Evolutionary conservation across 2,113 vertebrate genomes (phyloP), one percentile per base, ranked within the genome.

Genomic region (Scartelaos histophorus): DNA sequence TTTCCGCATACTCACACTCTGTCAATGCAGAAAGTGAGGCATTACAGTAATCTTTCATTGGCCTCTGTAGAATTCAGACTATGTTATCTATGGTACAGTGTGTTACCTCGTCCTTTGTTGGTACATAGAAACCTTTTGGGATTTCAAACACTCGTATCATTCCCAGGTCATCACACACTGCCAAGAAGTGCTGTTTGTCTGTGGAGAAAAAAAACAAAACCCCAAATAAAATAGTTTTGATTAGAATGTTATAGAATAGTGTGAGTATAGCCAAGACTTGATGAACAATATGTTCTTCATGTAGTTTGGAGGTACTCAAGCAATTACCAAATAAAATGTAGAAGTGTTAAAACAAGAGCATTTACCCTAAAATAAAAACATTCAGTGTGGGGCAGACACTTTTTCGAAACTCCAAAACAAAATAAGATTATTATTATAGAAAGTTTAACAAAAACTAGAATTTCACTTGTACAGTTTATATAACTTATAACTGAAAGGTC

Each of bases 121-220:
- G 86, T 35, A 75, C 83, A 73, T 86, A 91, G 76, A 96, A 77
- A 0, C 77, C 85, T 92, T 94, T 94, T 25, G 95, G 94, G 75
- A 98, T 92, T 89, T 96, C 93, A 70, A 98, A 90, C 84, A 98
- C 84, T 70, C 92, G 94, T 53, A 98, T 86, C 3, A 93, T 92
- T 68, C 96, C 96, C 51, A 91, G 87, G 49, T 93, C 88, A 45
- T 98, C 96, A 22, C 93, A 93, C 72, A 96, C 85, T 0, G 96
- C 95, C 89, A 98, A 80, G 82, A 97, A 93, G 66, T 98, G 95
- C 81, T 97, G 94, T 84, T 94, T 95, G 54, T 91, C 95, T 94
- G 66, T 65, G 67, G 11, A 21, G 51, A 34, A 21, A 19, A 15
- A 54, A 53, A 21, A 54, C 13, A 56, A 57, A 57, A 13, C 21